phyloP scores from a whole-genome alignment of 2,888 invertebrate species.

The Falcaria lacertinaria region DNA sequence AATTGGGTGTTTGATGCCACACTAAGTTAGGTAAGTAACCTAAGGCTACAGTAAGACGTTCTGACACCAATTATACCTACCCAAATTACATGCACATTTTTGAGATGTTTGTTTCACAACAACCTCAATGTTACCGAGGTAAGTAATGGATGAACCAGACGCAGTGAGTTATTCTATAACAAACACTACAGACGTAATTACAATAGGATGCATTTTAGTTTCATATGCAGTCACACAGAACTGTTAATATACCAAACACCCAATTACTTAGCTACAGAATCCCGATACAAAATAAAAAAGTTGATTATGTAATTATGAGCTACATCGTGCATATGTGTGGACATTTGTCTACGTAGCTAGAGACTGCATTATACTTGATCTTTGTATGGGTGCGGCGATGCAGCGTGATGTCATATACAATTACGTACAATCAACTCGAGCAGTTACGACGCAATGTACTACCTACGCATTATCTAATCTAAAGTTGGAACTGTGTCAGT shows the following conservation, averaged over 20 bases:
- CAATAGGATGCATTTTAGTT: no score
- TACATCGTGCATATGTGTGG: constrained; percentile 7
- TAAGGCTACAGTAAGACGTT: no score
- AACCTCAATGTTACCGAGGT: no score
- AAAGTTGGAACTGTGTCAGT: not conserved
- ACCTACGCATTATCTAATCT: constrained; percentile 7
- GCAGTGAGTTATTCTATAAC: no score
- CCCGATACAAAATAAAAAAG: not conserved
- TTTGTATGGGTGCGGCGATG: constrained; percentile 19
- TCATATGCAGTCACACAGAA: not conserved
- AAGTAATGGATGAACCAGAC: no score
- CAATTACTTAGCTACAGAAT: not conserved
- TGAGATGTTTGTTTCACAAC: no score
- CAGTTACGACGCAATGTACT: constrained; percentile 6
- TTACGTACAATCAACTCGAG: constrained; percentile 19
- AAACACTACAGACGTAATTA: no score
- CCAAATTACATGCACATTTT: no score
- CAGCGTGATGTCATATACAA: constrained; percentile 33
- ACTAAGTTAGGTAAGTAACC: no score
- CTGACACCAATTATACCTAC: no score
- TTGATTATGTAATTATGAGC: not conserved
- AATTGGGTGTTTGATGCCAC: not conserved
- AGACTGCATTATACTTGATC: constrained; percentile 10
- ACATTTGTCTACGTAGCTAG: constrained; percentile 14
- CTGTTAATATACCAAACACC: not conserved